Evolutionary conservation across 2,888 invertebrate genomes (phyloP), one percentile per base, ranked within the genome.

Genomic region (Eupsilia transversa): DNA sequence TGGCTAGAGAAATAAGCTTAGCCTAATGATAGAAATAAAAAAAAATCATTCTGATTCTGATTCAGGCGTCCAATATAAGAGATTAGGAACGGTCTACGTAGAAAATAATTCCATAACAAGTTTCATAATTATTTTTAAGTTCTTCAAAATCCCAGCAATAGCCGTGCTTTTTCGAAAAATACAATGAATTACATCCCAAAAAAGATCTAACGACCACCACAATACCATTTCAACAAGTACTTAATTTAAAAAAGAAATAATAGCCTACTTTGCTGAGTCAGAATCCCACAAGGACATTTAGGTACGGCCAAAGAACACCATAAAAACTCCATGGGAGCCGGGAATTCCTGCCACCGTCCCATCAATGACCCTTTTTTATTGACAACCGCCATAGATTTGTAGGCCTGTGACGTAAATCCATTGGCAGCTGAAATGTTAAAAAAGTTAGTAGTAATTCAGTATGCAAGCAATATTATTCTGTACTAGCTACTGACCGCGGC

Each of bases 261-360:
- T 85, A 79, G 81, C 86, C 86, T 86, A 81, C 82, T 84, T 86
- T 76, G 93, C 93, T 91, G 91, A 92, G 89, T 94, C 93, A 93
- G 88, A 75, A 84, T 80, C 81, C 87, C 89, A 93, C 92, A 94
- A 94, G 92, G 94, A 92, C 91, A 92, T 92, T 95, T 95, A 91
- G 95, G 90, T 90, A 94, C 93, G 95, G 94, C 75, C 81, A 82
- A 88, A 85, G 89, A 92, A 91, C 91, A 90, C 88, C 90, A 93
- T 86, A 93, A 95, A 95, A 94, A 94, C 91, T 77, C 92, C 93
- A 93, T 94, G 94, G 94, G 94, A 94, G 90, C 93, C 90, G 88
- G 89, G 86, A 91, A 95, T 95, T 94, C 94, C 93, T 86, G 79
- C 81, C 88, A 85, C 80, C 89, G 92, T 89, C 87, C 90, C 54